These are phyloP conservation scores for Brachyalestes nurse DNA, from an alignment of 2,797 vertebrate species.

Conservation along the genomic window DNA sequence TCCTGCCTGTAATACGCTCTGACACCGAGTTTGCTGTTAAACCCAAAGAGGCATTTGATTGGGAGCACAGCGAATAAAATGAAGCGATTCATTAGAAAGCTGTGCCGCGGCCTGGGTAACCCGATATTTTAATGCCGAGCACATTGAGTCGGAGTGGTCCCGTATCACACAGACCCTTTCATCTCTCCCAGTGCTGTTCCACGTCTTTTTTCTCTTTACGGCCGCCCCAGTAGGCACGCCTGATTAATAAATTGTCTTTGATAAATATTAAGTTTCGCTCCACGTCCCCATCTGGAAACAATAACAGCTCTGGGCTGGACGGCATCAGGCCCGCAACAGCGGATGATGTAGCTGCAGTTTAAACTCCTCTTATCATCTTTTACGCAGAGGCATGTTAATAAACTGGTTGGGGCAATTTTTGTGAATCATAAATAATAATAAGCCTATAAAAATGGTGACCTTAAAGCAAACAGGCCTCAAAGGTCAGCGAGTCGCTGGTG, in stretches of 20 bases:
- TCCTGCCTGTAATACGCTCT: constrained; percentile 33
- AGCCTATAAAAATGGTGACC: constrained; percentile 8
- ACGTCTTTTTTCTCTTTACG: constrained; percentile 45
- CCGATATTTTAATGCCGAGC: constrained; percentile 80
- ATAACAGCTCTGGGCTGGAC: constrained; percentile 24
- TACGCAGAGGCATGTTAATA: constrained; percentile 19
- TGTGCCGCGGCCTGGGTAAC: constrained; percentile 83
- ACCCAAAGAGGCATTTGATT: constrained; percentile 78
- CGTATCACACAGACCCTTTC: constrained; percentile 82
- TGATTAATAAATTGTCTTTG: constrained; percentile 89
- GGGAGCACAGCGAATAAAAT: constrained; percentile 74
- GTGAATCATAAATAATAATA: constrained; percentile 32
- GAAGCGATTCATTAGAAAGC: constrained; percentile 85
- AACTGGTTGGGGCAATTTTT: not conserved
- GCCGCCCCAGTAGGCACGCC: constrained; percentile 67
- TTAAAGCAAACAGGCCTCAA: constrained; percentile 6
- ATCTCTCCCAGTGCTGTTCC: constrained; percentile 72
- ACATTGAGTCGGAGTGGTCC: constrained; percentile 80
- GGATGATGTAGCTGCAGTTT: not conserved
- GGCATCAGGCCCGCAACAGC: not conserved
- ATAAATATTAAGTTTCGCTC: constrained; percentile 87
- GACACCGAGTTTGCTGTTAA: constrained; percentile 77
- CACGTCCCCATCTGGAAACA: constrained; percentile 85
- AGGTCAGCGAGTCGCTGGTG: not conserved
- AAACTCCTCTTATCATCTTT: constrained; percentile 6